These are phyloP conservation scores for Meleagris gallopavo DNA, from an alignment of 2,113 vertebrate species.

Conservation along the genomic window DNA sequence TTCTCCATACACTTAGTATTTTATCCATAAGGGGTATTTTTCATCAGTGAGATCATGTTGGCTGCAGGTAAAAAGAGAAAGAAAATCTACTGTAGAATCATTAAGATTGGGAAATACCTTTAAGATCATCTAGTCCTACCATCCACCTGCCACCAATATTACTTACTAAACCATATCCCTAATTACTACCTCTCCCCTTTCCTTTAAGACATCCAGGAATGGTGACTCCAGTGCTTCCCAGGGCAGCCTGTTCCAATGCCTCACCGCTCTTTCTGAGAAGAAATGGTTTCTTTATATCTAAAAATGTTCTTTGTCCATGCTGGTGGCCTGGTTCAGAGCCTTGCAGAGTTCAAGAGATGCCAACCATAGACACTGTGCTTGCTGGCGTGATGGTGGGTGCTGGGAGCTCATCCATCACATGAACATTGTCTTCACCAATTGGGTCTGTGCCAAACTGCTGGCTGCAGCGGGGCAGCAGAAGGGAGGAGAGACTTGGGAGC, in stretches of 20 bases:
- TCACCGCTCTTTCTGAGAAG: too few relatives aligned
- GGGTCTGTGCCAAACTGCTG: background rate
- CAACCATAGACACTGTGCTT: background rate
- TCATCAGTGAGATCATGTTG: background rate
- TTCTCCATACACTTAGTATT: background rate
- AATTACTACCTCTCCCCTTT: too few relatives aligned
- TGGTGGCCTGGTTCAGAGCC: background rate
- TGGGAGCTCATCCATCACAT: accelerated
- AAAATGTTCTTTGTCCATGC: background rate
- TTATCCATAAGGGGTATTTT: background rate
- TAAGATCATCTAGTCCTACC: too few relatives aligned
- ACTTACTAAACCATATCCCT: too few relatives aligned
- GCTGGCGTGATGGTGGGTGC: background rate
- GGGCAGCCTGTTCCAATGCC: too few relatives aligned
- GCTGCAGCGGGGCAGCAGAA: background rate
- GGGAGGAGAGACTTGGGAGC: background rate
- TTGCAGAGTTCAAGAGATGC: background rate
- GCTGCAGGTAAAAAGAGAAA: background rate
- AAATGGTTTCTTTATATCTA: background rate
- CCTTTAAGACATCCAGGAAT: too few relatives aligned
- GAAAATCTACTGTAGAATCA: background rate
- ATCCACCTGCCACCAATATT: too few relatives aligned
- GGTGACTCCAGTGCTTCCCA: too few relatives aligned
- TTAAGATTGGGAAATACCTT: too few relatives aligned
- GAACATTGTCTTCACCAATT: background rate